Percentiles rank a stretch among this genome's conserved stretches.
Evolutionary conservation across 2,113 vertebrate genomes (phyloP).

Genomic region (Rhinolophus ferrumequinum): DNA sequence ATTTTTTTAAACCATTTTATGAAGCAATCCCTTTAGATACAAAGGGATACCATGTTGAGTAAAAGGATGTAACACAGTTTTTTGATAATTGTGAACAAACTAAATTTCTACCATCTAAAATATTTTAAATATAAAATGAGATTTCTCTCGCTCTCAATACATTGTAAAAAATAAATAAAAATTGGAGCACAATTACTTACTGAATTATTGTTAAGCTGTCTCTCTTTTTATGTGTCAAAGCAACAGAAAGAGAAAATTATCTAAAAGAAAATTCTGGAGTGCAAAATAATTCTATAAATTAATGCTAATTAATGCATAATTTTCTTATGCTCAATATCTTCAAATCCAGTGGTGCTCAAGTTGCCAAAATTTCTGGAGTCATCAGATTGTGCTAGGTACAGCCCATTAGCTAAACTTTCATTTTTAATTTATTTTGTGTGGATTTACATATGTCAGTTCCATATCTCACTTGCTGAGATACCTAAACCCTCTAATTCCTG

Average conservation of each 20-base stretch:
- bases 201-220: not conserved
- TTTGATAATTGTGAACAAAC: not conserved
- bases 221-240: not conserved
- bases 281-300: not conserved
- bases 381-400: not conserved
- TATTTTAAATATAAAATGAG: conserved; percentile 21
- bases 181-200: rapidly evolving
- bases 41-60: not conserved
- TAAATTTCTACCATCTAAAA: not conserved
- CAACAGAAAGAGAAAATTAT: not conserved
- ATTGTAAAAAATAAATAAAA: not conserved
- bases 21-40: not conserved
- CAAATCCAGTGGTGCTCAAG: not conserved
- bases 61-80: not conserved
- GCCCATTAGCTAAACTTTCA: not conserved
- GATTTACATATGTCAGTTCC: not conserved
- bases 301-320: not conserved
- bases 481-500: not conserved
- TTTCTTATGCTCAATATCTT: not conserved
- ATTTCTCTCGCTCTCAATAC: not conserved
- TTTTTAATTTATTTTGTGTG: not conserved
- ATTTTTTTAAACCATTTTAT: conserved; percentile 12
- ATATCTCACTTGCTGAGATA: not conserved
- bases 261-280: not conserved
- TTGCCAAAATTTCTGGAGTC: not conserved